Percentiles rank a stretch among this genome's conserved stretches.
Evolutionary conservation across 2,888 invertebrate species (phyloP).

Genomic region (Callimorpha dominula): DNA sequence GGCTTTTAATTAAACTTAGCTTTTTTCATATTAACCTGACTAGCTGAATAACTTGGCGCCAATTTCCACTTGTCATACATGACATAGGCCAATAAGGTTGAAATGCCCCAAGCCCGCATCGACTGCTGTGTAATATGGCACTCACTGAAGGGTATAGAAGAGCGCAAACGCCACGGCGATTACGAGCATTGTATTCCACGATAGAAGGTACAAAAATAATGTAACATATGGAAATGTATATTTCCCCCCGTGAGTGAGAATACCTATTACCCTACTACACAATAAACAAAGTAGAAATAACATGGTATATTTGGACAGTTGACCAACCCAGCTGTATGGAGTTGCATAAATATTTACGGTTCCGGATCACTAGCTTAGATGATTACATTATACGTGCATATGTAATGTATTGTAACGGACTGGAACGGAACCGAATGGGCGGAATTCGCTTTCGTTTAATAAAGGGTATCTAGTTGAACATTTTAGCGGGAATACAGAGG

Average conservation of each 20-base stretch:
- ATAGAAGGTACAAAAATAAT: neutral
- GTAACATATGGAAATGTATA: neutral
- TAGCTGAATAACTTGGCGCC: no score
- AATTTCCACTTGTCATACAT: no score
- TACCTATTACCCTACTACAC: neutral
- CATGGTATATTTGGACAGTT: slow-evolving; percentile 24
- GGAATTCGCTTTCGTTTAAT: slow-evolving; percentile 54
- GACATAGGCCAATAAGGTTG: no score
- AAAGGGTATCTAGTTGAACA: slow-evolving; percentile 41
- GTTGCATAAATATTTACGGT: slow-evolving; percentile 74
- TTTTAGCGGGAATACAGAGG: slow-evolving; percentile 38
- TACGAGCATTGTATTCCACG: neutral
- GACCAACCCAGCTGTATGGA: slow-evolving; percentile 14
- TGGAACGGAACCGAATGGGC: slow-evolving; percentile 58
- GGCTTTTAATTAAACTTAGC: no score
- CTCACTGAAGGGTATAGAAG: neutral
- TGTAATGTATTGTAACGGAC: slow-evolving; percentile 56
- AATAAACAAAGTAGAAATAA: slow-evolving; percentile 13
- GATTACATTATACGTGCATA: slow-evolving; percentile 75
- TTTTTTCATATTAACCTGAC: no score
- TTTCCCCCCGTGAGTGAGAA: neutral
- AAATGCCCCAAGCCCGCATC: no score
- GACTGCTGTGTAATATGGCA: neutral
- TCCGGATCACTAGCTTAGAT: slow-evolving; percentile 73
- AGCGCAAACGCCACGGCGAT: neutral